Evolutionary conservation across 2,797 vertebrate species (phyloP).

Genomic region (Pipistrellus kuhlii): DNA sequence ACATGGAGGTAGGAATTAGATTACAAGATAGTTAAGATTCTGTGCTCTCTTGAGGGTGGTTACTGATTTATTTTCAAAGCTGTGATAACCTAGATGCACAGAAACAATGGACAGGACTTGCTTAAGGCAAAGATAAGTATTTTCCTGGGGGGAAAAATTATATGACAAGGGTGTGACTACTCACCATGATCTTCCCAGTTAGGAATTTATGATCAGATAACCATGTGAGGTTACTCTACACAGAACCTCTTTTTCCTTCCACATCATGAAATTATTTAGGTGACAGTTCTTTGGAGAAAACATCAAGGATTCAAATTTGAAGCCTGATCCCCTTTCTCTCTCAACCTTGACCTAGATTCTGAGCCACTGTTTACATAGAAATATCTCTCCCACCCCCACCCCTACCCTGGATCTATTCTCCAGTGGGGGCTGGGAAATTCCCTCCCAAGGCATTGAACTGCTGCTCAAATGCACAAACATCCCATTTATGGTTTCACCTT

Average conservation of each 20-base stretch:
- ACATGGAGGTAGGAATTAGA: not conserved
- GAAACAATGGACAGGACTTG: not conserved
- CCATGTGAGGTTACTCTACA: not conserved
- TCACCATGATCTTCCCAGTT: not conserved
- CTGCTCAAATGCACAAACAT: not conserved
- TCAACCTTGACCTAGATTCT: not conserved
- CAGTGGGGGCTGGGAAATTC: not conserved
- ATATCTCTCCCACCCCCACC: not conserved
- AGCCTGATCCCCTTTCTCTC: not conserved
- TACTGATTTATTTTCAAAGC: not conserved
- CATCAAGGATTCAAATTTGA: not conserved
- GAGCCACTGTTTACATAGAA: not conserved
- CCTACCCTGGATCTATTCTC: not conserved
- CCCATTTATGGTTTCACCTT: not conserved
- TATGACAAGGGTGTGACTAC: not conserved
- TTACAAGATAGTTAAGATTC: not conserved
- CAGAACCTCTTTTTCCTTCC: not conserved
- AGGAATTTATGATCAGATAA: not conserved
- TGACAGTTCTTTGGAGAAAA: not conserved
- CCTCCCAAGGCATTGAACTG: not conserved
- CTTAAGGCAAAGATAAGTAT: not conserved
- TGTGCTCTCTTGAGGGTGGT: not conserved
- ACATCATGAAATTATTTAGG: not conserved
- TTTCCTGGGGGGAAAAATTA: not conserved
- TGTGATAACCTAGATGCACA: not conserved